Percentiles rank a stretch among this genome's conserved stretches.
Conservation (phyloP, 1,140 invertebrate species). For the Lasioglossum baleicum region DNA sequence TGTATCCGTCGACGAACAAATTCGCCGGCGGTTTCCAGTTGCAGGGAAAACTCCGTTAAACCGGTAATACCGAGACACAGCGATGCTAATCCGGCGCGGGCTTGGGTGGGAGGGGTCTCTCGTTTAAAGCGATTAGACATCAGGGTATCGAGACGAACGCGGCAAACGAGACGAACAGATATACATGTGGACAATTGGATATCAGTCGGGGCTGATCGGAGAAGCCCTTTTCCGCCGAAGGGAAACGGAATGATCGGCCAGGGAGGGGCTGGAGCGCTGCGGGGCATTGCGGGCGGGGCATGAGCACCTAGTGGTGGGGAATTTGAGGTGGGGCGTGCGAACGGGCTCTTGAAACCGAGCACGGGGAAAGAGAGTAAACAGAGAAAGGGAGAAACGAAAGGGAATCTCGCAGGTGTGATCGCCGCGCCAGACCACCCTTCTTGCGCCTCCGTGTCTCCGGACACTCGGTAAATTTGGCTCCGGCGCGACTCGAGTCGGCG, state of each 20-base stretch:
- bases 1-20: not conserved
- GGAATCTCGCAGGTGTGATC: slow-evolving; percentile 39
- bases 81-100: slow-evolving; percentile 15
- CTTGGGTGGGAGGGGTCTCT: too few relatives aligned
- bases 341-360: too few relatives aligned
- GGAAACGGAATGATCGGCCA: not conserved
- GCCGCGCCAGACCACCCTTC: not conserved
- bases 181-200: slow-evolving; percentile 33
- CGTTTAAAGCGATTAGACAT: slow-evolving; percentile 31
- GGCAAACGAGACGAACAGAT: not conserved
- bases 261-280: not conserved
- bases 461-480: slow-evolving; percentile 51
- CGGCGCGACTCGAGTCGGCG: not conserved
- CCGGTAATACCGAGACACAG: not conserved
- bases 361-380: not conserved
- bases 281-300: too few relatives aligned
- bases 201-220: not conserved
- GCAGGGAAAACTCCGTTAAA: not conserved
- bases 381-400: not conserved
- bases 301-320: too few relatives aligned
- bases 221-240: slow-evolving; percentile 10
- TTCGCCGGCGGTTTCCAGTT: not conserved
- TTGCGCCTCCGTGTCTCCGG: slow-evolving; percentile 11
- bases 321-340: too few relatives aligned
- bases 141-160: not conserved